phyloP scores from a whole-genome alignment of 1,140 invertebrate genomes.

The Cryptotermes secundus region DNA sequence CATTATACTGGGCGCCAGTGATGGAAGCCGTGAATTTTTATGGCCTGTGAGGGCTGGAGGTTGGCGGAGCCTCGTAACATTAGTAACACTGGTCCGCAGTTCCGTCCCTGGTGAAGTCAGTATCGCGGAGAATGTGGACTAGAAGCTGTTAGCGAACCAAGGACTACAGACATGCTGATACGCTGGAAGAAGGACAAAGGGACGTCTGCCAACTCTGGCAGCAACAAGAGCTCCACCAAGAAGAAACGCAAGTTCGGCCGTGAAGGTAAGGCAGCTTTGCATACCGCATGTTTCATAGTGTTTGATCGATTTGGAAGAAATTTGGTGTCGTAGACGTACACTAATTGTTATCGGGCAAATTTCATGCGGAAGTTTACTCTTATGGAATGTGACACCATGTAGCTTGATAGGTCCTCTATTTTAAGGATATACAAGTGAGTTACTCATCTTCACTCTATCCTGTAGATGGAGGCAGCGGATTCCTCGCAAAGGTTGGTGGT shows the following conservation, averaged over 20 bases:
- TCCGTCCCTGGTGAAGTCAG: neutral
- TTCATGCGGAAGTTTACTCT: too few species aligned
- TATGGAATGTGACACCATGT: too few species aligned
- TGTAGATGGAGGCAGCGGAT: too few species aligned
- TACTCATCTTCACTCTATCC: too few species aligned
- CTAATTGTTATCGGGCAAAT: too few species aligned
- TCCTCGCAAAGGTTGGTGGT: too few species aligned
- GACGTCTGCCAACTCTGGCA: conserved; percentile 26
- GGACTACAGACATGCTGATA: conserved; percentile 33
- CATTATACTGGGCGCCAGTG: too few species aligned
- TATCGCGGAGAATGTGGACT: neutral
- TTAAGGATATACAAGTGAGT: too few species aligned
- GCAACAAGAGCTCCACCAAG: conserved; percentile 37
- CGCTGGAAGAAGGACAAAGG: conserved; percentile 43
- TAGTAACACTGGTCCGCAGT: neutral
- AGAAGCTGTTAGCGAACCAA: neutral
- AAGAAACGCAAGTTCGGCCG: conserved; percentile 42
- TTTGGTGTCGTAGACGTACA: too few species aligned
- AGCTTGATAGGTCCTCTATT: too few species aligned
- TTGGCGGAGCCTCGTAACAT: neutral
- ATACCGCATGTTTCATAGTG: neutral
- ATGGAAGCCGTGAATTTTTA: too few species aligned
- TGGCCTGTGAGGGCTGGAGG: neutral
- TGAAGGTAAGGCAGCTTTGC: conserved; percentile 35
- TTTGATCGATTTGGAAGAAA: neutral